Conservation (phyloP, 2,797 vertebrate species). For the Mergus octosetaceus region DNA sequence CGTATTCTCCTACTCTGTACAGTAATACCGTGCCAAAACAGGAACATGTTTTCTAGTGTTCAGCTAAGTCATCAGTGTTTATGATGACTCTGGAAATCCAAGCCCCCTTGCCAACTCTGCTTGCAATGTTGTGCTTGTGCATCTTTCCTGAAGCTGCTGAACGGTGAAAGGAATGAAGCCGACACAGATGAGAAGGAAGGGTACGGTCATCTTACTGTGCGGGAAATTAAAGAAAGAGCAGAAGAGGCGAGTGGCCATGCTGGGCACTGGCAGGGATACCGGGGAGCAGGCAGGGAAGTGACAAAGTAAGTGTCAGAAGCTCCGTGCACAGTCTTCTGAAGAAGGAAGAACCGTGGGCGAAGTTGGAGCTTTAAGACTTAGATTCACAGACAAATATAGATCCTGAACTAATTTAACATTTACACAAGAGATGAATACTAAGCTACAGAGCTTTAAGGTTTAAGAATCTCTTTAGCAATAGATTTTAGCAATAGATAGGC, state of each 20-base stretch:
- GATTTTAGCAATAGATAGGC: no score
- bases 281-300: neutral
- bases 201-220: neutral
- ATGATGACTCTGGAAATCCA: neutral
- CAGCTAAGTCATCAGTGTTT: neutral
- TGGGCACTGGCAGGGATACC: neutral
- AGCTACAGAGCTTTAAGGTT: neutral
- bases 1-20: neutral
- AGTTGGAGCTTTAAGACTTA: neutral
- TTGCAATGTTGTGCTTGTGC: neutral
- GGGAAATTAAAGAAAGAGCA: neutral
- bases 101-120: neutral
- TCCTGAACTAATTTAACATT: conserved; percentile 22
- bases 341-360: neutral
- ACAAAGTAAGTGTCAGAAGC: neutral
- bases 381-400: neutral
- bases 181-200: neutral
- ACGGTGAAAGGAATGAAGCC: neutral
- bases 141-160: neutral
- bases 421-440: neutral
- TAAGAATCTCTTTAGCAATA: neutral
- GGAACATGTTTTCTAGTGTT: neutral
- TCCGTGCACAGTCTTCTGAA: neutral
- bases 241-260: neutral
- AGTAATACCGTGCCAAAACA: neutral